Base-by-base conservation (phyloP, 2,888 invertebrate species). In the Belgica antarctica region DNA sequence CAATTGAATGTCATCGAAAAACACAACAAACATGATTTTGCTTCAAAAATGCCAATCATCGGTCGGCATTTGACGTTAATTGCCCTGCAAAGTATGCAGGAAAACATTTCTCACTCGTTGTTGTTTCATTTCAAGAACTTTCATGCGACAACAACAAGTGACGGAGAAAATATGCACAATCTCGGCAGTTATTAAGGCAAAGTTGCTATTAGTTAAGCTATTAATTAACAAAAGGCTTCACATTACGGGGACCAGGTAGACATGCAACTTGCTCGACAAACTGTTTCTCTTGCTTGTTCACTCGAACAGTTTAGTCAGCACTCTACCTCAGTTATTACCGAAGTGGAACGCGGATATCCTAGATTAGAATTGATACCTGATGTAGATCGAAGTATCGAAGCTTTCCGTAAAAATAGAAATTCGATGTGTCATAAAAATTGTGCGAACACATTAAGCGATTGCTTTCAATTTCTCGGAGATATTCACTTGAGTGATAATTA, bases 321-420 rank as follows among this genome's bases (percentile, higher is more conserved):
- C n/a, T n/a, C n/a, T 3, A 27, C n/a, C n/a, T 59, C 5, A 59
- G 27, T 59, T 25, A 59, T 25, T 59, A 12, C 8, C n/a, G 19
- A 4, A 41, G 28, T 19, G 52, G 31, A 68, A 68, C 68, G 57
- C 68, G 68, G 68, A 68, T 68, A 68, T 68, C 57, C 68, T 68
- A 4, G 46, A 65, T 17, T 24, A 24, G 27, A 24, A 59, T 59
- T 1, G 25, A 4, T 12, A 15, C 25, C 2, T 5, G 19, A 59
- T 59, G 5, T 24, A 59, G 59, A 59, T 59, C 59, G 34, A 31
- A 31, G 46, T 46, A 15, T 46, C 17, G 46, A 24, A 27, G 25
- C 27, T 59, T 59, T 12, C 5, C 24, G 19, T 52, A 3, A 52
- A 59, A 52, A 52, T 22, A 22, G 52, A 52, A 52, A 52, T 59